These are phyloP conservation scores for Pseudorhiza aurosa DNA, from an alignment of 30 jellyfish, hydroid and myxozoan species.

Conservation along the genomic window DNA sequence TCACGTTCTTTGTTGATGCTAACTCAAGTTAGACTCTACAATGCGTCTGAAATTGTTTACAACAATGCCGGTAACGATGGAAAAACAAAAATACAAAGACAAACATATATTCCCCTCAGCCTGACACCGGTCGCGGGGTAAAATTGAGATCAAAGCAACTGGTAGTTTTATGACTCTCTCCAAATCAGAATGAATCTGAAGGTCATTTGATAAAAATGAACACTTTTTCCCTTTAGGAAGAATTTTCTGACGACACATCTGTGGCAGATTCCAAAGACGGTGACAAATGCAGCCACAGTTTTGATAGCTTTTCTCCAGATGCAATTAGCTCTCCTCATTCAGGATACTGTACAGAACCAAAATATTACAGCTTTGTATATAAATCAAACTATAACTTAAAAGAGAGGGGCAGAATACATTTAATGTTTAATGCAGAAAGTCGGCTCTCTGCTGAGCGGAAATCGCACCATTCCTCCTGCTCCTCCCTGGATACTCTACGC, in stretches of 20 bases:
- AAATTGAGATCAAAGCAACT: background rate
- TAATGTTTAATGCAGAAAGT: conserved; percentile 59
- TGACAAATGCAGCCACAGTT: conserved; percentile 56
- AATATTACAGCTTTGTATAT: conserved; percentile 52
- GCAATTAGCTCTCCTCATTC: conserved; percentile 93
- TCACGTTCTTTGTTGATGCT: too few species aligned
- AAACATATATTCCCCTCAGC: too few species aligned
- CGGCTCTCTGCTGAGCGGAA: conserved; percentile 8
- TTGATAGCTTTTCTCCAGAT: conserved; percentile 81
- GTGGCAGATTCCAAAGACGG: conserved; percentile 61
- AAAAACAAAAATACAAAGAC: too few species aligned
- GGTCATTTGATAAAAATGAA: too few species aligned
- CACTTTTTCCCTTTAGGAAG: conserved; percentile 43
- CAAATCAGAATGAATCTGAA: background rate
- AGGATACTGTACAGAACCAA: conserved; percentile 67
- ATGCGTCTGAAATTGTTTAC: too few species aligned
- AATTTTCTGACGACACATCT: conserved; percentile 54
- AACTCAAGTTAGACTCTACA: too few species aligned
- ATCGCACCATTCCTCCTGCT: conserved; percentile 47
- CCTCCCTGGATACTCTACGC: conserved; percentile 48
- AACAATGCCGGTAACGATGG: too few species aligned
- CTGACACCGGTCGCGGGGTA: too few species aligned
- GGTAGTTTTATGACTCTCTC: background rate
- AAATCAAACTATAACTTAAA: conserved; percentile 22
- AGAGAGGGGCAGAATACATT: conserved; percentile 47